Percentiles rank a stretch among this genome's conserved stretches.
Conservation (phyloP, 2,888 invertebrate species). For the Heteropelma amictum region DNA sequence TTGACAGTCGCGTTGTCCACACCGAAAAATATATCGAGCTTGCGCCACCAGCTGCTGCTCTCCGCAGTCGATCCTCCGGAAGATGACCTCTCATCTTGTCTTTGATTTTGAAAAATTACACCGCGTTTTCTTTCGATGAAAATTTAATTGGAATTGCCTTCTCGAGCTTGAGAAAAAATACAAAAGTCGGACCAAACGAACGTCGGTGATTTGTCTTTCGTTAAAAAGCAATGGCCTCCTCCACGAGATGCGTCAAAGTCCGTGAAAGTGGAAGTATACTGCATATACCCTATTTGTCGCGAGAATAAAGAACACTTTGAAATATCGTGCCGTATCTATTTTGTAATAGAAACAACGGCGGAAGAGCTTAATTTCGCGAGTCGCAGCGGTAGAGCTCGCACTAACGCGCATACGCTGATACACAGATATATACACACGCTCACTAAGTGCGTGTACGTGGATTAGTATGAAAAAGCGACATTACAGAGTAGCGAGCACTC, state of each 20-base stretch:
- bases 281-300: conserved; percentile 24
- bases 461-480: conserved; percentile 35
- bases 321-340: conserved; percentile 77
- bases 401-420: not conserved
- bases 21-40: no score
- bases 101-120: no score
- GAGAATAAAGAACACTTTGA: conserved; percentile 62
- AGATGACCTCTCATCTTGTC: no score
- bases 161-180: no score
- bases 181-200: no score
- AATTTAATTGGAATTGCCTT: no score
- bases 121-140: no score
- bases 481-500: conserved; percentile 50
- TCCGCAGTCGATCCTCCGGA: no score
- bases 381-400: conserved; percentile 67
- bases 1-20: no score
- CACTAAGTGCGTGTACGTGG: not conserved
- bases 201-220: no score
- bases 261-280: conserved; percentile 7
- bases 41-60: no score
- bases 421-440: not conserved
- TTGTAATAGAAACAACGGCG: conserved; percentile 77
- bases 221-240: no score
- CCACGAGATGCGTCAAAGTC: not conserved
- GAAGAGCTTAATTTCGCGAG: conserved; percentile 76